Conservation (phyloP, 2,888 invertebrate genomes). For the Nephrocerus scutellatus region DNA sequence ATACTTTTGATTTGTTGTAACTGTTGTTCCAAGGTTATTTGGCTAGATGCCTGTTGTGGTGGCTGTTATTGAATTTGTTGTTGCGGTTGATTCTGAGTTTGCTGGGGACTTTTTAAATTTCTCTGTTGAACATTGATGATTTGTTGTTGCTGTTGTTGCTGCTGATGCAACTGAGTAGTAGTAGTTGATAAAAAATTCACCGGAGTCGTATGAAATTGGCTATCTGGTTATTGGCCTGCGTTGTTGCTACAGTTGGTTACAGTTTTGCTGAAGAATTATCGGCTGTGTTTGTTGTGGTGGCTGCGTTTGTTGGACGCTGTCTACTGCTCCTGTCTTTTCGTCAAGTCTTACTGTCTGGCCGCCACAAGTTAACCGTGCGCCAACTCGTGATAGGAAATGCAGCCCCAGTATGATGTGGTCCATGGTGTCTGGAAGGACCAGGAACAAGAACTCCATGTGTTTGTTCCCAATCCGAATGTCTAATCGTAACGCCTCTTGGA, state of each 20-base stretch:
- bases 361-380: no score
- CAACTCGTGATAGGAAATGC: no score
- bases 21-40: no score
- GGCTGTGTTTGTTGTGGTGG: constrained; percentile 20
- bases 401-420: no score
- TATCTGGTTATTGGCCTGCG: constrained; percentile 19
- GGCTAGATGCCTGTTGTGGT: no score
- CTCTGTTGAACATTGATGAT: constrained; percentile 36
- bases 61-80: constrained; percentile 23
- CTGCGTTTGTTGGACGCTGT: constrained; percentile 19
- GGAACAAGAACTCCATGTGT: no score
- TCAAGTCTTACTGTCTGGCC: no score
- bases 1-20: constrained; percentile 11
- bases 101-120: constrained; percentile 27
- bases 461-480: no score
- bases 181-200: no score
- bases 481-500: no score
- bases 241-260: constrained; percentile 15
- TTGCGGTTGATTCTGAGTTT: constrained; percentile 19
- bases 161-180: constrained; percentile 25
- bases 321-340: no score
- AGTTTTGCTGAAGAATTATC: constrained; percentile 22
- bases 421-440: no score
- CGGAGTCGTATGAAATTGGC: constrained; percentile 30
- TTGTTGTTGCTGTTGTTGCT: constrained; percentile 34